phyloP scores from a whole-genome alignment of 2,888 invertebrate species.

The Drosophila differens region DNA sequence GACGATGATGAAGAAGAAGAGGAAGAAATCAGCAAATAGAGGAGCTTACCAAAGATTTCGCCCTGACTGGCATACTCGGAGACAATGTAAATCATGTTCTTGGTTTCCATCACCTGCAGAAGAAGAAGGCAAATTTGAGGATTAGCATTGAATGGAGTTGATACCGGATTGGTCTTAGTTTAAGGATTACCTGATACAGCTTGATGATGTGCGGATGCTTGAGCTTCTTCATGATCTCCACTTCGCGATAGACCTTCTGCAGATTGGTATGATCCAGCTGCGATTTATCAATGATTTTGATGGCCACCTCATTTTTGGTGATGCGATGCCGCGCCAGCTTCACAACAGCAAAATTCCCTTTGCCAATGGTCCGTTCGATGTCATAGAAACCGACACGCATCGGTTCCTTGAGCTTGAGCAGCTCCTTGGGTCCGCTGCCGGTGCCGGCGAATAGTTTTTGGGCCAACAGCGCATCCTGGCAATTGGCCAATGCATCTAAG shows the following conservation, averaged over 20 bases:
- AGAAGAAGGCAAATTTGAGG: slow-evolving; percentile 11
- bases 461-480: slow-evolving; percentile 68
- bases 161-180: background rate
- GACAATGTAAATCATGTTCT: slow-evolving; percentile 98
- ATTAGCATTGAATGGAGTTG: background rate
- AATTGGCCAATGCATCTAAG: slow-evolving; percentile 67
- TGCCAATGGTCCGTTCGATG: slow-evolving; percentile 98
- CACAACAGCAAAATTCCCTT: slow-evolving; percentile 99
- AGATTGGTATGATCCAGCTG: slow-evolving; percentile 95
- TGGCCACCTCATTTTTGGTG: slow-evolving; percentile 99
- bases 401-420: slow-evolving; percentile 87
- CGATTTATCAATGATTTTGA: slow-evolving; percentile 98
- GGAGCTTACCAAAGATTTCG: slow-evolving; percentile 96
- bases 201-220: slow-evolving; percentile 99
- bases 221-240: slow-evolving; percentile 98
- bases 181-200: slow-evolving; percentile 92
- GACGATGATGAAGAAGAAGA: background rate
- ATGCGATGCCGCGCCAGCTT: slow-evolving; percentile 98
- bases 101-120: slow-evolving; percentile 97
- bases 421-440: slow-evolving; percentile 64
- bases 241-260: slow-evolving; percentile 98
- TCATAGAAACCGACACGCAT: slow-evolving; percentile 98
- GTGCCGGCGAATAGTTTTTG: slow-evolving; percentile 64
- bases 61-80: slow-evolving; percentile 99
- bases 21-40: background rate